Base-by-base conservation (phyloP, 2,888 invertebrate species). In the Drosophila neutralis region DNA sequence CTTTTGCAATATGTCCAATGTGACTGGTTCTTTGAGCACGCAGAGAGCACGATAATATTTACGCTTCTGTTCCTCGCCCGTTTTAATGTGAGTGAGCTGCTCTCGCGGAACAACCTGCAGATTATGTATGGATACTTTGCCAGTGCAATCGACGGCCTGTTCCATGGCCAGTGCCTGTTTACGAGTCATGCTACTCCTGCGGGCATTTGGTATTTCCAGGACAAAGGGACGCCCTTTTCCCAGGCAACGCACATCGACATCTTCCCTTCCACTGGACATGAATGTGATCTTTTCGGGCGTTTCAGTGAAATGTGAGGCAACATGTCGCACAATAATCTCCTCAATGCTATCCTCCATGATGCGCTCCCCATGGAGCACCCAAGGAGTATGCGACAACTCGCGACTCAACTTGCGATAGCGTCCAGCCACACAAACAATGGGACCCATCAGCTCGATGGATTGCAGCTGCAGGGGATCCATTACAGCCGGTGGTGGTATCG, bases 171-270 rank as follows among this genome's bases (percentile, higher is more conserved):
- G 89, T 54, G 96, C 94, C 64, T 95, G 92, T 8, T 94, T 90
- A 18, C 86, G 88, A 0, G 93, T 92, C 76, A 96, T 93, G 40
- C 93, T 92, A 24, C 94, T 94, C 29, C 94, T 91, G 74, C 93
- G 94, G 0, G 97, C 96, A 92, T 97, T 95, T 0, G 95, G 90
- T 48, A 98, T 94, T 94, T 99, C 98, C 0, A 99, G 93, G 1
- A 97, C 97, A 94, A 99, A 99, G 0, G 99, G 99, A 11, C 99
- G 94, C 0, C 99, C 99, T 70, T 95, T 94, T 1, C 98, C 98
- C 72, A 99, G 93, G 93, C 98, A 99, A 68, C 98, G 94, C 0
- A 99, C 99, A 93, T 99, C 99, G 0, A 98, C 97, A 93, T 99
- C 99, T 93, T 99, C 99, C 45, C 99, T 94, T 0, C 99, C 99